Base-by-base conservation (phyloP, 2,888 invertebrate genomes). In the Drosophila antonietae region DNA sequence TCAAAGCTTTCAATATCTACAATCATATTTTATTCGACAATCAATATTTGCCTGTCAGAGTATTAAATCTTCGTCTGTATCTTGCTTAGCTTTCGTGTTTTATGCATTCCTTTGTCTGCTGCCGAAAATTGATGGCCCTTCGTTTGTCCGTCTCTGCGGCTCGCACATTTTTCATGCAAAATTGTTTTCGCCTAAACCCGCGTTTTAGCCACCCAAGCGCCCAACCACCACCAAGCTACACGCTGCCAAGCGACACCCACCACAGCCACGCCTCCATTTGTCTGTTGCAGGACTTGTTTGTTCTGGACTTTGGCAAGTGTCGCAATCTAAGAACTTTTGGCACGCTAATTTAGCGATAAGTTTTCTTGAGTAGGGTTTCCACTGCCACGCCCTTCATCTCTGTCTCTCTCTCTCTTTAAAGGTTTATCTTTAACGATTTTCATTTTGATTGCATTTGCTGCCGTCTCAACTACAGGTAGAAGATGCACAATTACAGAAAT, bases 101-200 rank as follows among this genome's bases (percentile, higher is more conserved):
- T 37, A 28, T 43, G 47, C 31, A 33, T 49, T 67, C 53, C 49
- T 53, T 68, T 78, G 68, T 68, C 71, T 73, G 73, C 46, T 12
- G 1, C 44, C 10, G 55, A 41, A 69, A 89, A 91, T 90, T 90
- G 88, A 91, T 90, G 83, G 84, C 84, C 66, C 73, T 77, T 73
- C 69, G 76, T 80, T 80, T 81, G 86, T 81, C 73, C 81, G 80
- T 81, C 78, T 83, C 74, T 64, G 74, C 71, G 74, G 63, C 74
- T 69, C 67, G 74, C 73, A 80, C 87, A 90, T 90, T 90, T 90
- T 81, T 89, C 90, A 86, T 88, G 80, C 81, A 76, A 81, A 78
- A 88, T 82, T 82, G 78, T 78, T 82, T 78, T 77, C 74, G 39
- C 66, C 67, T 23, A 33, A 12, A 7, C 66, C 65, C 75, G 66